Evolutionary conservation across 1,140 invertebrate genomes (phyloP), one percentile per base, ranked within the genome.

Genomic region (Pachypeltis micranthus): DNA sequence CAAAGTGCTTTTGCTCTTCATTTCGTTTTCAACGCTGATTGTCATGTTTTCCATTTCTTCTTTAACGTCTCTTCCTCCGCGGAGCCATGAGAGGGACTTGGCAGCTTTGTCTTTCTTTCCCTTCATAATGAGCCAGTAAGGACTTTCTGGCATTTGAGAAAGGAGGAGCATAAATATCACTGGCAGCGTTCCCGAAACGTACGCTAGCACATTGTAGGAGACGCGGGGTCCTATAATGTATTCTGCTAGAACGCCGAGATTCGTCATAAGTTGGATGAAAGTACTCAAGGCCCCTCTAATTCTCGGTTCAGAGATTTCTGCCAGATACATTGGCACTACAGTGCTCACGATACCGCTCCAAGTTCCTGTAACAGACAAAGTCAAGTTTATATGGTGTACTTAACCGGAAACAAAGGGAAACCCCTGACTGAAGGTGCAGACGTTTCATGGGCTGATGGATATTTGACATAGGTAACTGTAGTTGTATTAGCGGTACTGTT

Each of bases 111-210:
- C 74, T 27, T 74, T 72, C 47, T 74, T 70, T 71, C 80, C 78
- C 69, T 80, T 80, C 4, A 75, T 74, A 0, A 89, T 73, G 28
- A 84, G 75, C 66, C 80, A 89, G 62, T 83, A 84, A 0, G 91
- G 91, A 54, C 87, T 86, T 71, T 94, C 91, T 0, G 91, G 91
- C 77, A 91, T 85, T 44, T 83, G 81, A 7, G 80, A 63, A 75
- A 87, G 86, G 66, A 85, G 82, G 0, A 80, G 63, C 0, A 87
- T 67, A 72, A 90, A 86, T 1, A 83, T 34, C 0, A 82, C 68
- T 0, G 84, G 84, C 39, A 85, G 69, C 0, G 75, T 72, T 1
- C 82, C 74, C 65, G 84, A 85, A 1, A 80, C 71, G 63, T 86
- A 80, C 63, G 85, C 83, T 16, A 90, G 77, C 1, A 75, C 75